Evolutionary conservation across 1,140 invertebrate species (phyloP).

Genomic region (Thaumetopoea pityocampa): DNA sequence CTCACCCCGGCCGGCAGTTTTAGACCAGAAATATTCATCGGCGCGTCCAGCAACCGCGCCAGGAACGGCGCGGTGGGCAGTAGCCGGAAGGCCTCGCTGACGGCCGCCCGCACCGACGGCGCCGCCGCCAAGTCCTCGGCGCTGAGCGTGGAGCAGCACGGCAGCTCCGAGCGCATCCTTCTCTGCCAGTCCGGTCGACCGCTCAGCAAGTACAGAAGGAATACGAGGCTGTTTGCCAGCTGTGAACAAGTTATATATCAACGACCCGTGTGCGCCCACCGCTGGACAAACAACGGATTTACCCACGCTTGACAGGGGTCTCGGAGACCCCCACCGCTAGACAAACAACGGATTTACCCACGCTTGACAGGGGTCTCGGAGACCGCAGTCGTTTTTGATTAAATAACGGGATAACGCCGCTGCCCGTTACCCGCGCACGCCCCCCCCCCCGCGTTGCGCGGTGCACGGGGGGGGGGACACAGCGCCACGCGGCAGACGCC

Average conservation of each 20-base stretch:
- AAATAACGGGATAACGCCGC: no score
- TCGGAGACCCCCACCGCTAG: no score
- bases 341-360: no score
- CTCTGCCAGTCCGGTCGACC: constrained; percentile 82
- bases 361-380: no score
- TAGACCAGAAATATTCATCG: constrained; percentile 86
- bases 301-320: no score
- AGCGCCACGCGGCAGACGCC: no score
- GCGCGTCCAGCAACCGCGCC: constrained; percentile 85
- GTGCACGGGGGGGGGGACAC: no score
- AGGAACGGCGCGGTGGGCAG: constrained; percentile 90
- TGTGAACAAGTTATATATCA: constrained; percentile 53
- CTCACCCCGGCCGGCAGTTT: constrained; percentile 86
- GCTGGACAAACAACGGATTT: no score
- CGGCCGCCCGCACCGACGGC: constrained; percentile 88
- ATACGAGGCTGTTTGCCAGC: constrained; percentile 89
- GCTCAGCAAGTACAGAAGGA: constrained; percentile 86
- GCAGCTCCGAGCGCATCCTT: constrained; percentile 85
- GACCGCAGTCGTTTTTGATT: no score
- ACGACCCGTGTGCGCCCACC: no score
- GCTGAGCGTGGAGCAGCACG: constrained; percentile 76
- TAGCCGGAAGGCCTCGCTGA: constrained; percentile 90
- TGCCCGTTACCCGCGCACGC: no score
- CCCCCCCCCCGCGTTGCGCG: no score
- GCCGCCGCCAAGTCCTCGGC: constrained; percentile 80